Percentiles rank a stretch among this genome's conserved stretches.
Conservation (phyloP, 2,113 vertebrate species). For the Clarias batrachus region DNA sequence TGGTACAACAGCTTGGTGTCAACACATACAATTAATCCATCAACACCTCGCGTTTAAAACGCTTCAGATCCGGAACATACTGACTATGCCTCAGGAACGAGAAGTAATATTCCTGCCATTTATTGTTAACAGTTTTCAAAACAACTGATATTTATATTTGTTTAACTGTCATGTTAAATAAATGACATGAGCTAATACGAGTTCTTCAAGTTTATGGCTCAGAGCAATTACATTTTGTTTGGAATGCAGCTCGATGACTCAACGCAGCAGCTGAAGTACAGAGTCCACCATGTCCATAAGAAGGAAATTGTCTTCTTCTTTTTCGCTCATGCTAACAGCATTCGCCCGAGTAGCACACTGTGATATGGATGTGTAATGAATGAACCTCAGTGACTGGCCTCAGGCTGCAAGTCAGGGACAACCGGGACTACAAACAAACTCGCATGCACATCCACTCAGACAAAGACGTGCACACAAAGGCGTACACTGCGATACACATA, state of each 20-base stretch:
- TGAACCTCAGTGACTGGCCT: conserved; percentile 10
- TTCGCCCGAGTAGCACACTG: neutral
- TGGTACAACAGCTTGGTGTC: neutral
- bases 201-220: neutral
- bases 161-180: no score
- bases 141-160: neutral
- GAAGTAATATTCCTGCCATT: neutral
- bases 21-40: neutral
- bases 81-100: neutral
- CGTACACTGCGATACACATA: neutral
- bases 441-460: conserved; percentile 35
- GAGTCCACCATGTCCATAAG: conserved; percentile 11
- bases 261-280: neutral
- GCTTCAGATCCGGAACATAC: neutral
- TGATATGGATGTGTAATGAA: conserved; percentile 12
- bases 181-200: neutral
- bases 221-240: neutral
- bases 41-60: neutral
- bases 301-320: conserved; percentile 10
- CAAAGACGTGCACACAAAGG: neutral
- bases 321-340: neutral
- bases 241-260: neutral
- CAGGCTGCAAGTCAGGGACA: conserved; percentile 2
- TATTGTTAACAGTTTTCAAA: neutral
- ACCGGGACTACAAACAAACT: neutral